These are phyloP conservation scores for Sarcophaga rosellei DNA, from an alignment of 2,888 invertebrate genomes.

Conservation along the genomic window DNA sequence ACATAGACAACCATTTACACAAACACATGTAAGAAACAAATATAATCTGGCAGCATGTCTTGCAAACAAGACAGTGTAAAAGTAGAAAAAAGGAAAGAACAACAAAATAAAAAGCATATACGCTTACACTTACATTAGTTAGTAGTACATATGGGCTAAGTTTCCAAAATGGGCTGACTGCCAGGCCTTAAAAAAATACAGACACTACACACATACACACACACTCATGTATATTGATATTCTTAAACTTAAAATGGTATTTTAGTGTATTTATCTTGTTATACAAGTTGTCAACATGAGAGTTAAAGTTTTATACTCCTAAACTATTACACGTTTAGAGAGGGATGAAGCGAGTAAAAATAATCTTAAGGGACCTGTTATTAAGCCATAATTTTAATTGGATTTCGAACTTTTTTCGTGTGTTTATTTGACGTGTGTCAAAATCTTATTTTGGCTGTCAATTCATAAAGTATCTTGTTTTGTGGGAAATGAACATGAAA, in stretches of 20 bases:
- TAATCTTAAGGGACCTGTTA: too few species aligned
- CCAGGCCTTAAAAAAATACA: slow-evolving; percentile 18
- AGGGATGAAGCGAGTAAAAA: neutral
- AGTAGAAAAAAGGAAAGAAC: neutral
- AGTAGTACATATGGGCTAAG: neutral
- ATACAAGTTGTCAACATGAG: slow-evolving; percentile 29
- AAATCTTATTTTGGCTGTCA: too few species aligned
- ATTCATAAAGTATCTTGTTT: too few species aligned
- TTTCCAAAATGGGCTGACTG: slow-evolving; percentile 54
- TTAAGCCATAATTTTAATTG: too few species aligned
- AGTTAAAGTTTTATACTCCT: slow-evolving; percentile 2
- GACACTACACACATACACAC: neutral
- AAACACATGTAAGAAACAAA: slow-evolving; percentile 10
- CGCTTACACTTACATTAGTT: neutral
- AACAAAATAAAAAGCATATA: neutral
- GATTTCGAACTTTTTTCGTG: too few species aligned
- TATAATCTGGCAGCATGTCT: slow-evolving; percentile 31
- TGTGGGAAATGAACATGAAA: too few species aligned
- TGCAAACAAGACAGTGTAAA: slow-evolving; percentile 11
- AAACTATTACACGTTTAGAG: neutral
- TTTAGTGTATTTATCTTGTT: neutral
- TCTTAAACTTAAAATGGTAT: neutral
- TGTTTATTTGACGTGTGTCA: too few species aligned
- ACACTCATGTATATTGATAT: neutral
- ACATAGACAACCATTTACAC: neutral